Conservation (phyloP, 30 jellyfish, hydroid and myxozoan genomes). For the Mastigias papua region DNA sequence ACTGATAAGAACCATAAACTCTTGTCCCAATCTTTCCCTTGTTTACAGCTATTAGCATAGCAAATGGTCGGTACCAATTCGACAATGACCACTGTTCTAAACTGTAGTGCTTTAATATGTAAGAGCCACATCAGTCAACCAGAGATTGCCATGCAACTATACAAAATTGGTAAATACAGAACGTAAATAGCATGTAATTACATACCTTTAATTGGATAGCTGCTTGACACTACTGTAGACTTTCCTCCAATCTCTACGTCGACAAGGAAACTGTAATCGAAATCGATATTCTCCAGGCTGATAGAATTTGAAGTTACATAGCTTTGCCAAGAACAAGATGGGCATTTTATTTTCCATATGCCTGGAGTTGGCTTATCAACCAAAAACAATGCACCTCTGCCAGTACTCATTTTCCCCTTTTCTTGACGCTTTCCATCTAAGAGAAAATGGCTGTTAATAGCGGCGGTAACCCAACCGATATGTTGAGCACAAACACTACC, state of each 20-base stretch:
- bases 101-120: too few species aligned
- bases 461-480: background rate
- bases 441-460: background rate
- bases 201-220: conserved; percentile 30
- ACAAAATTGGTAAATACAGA: too few species aligned
- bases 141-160: too few species aligned
- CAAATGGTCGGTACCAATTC: too few species aligned
- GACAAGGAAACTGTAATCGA: conserved; percentile 61
- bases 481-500: too few species aligned
- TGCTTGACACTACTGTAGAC: conserved; percentile 26
- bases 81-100: too few species aligned
- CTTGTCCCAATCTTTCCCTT: too few species aligned
- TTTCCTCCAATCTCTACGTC: conserved; percentile 36
- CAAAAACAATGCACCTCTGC: conserved; percentile 53
- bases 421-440: conserved; percentile 51
- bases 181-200: too few species aligned
- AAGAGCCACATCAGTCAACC: too few species aligned
- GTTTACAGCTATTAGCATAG: too few species aligned
- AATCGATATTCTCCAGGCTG: conserved; percentile 63
- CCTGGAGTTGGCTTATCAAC: conserved; percentile 70
- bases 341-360: conserved; percentile 47
- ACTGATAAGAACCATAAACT: too few species aligned
- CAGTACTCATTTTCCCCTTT: conserved; percentile 30
- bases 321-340: conserved; percentile 18
- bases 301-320: conserved; percentile 44